These are phyloP conservation scores for Scolopax bukidnonensis DNA, from an alignment of 2,797 vertebrate genomes.

Conservation along the genomic window DNA sequence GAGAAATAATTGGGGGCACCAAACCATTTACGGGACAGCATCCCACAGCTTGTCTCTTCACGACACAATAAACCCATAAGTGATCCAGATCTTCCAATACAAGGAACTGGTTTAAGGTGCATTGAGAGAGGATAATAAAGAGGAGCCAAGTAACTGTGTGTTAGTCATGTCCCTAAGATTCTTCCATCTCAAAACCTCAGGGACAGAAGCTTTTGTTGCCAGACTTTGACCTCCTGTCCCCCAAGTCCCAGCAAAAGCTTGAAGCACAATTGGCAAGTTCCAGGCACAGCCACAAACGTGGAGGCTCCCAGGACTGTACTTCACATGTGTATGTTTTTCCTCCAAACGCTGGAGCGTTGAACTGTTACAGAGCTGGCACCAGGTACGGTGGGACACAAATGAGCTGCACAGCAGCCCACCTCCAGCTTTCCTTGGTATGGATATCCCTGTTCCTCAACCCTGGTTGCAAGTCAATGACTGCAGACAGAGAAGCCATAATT, in stretches of 20 bases:
- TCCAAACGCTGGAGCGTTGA: neutral
- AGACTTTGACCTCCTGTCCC: neutral
- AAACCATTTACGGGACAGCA: constrained; percentile 4
- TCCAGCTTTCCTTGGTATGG: neutral
- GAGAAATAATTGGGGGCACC: constrained; percentile 27
- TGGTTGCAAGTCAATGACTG: neutral
- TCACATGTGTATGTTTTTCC: accelerated
- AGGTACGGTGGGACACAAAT: accelerated
- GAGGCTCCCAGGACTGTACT: neutral
- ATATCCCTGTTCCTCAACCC: neutral
- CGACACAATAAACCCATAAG: neutral
- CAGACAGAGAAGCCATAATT: neutral
- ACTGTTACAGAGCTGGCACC: neutral
- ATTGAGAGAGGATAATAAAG: neutral
- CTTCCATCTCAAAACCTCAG: neutral
- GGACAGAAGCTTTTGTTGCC: neutral
- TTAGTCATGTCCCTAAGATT: neutral
- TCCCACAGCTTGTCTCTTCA: neutral
- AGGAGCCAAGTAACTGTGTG: neutral
- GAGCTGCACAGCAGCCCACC: neutral
- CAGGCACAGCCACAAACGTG: neutral
- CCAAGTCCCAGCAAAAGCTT: neutral
- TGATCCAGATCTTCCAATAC: neutral
- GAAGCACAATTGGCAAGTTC: neutral
- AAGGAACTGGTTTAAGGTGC: neutral